Evolutionary conservation across 2,888 invertebrate species (phyloP).

Genomic region (Agrochola circellaris): DNA sequence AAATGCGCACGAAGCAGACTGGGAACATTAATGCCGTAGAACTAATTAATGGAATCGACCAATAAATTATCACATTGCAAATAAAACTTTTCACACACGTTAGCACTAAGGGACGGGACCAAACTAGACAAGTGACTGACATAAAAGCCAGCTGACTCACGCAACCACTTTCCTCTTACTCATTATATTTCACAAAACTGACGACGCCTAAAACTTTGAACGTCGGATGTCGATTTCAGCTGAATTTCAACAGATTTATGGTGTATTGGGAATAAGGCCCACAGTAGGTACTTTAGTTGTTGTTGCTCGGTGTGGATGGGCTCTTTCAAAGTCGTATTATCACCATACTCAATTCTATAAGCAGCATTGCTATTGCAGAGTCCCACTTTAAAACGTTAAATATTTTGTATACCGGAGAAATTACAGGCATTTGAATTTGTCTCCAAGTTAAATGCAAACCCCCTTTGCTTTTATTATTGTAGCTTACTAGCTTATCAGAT

Average conservation of each 20-base stretch:
- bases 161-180: slow-evolving; percentile 78
- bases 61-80: slow-evolving; percentile 39
- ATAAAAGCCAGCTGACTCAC: slow-evolving; percentile 72
- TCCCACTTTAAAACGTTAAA: neutral
- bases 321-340: neutral
- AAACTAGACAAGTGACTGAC: slow-evolving; percentile 71
- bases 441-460: neutral
- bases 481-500: neutral
- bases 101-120: slow-evolving; percentile 46
- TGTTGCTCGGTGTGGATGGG: neutral
- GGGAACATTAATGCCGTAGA: neutral
- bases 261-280: neutral
- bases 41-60: slow-evolving; percentile 33
- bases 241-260: slow-evolving; percentile 14
- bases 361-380: neutral
- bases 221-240: slow-evolving; percentile 48
- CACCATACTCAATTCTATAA: neutral
- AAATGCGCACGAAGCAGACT: slow-evolving; percentile 14
- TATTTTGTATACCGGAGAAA: neutral
- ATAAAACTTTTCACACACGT: slow-evolving; percentile 45
- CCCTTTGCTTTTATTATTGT: neutral
- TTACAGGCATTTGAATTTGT: neutral
- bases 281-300: neutral
- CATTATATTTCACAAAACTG: slow-evolving; percentile 73
- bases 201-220: slow-evolving; percentile 69